A percentile compares a stretch with the other conserved stretches of the same genome.
Evolutionary conservation across 2,113 vertebrate species (phyloP).

Genomic region (Syrrhaptes paradoxus): DNA sequence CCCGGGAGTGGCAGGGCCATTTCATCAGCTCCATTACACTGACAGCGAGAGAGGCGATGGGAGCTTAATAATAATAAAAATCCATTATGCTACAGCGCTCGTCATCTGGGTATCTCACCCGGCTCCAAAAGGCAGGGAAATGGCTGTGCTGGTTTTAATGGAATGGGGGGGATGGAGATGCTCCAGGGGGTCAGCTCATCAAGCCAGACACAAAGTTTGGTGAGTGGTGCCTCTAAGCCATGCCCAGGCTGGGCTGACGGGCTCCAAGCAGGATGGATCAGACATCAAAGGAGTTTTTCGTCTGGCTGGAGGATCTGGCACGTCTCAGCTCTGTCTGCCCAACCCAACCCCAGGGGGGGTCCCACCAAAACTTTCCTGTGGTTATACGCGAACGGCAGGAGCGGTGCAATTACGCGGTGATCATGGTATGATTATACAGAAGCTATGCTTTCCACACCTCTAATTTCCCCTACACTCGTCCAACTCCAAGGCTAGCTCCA

Average conservation of each 20-base stretch:
- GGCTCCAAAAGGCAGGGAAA: conserved; percentile 6
- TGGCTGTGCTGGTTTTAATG: neutral
- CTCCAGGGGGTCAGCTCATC: neutral
- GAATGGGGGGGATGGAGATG: neutral
- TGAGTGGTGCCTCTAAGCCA: neutral
- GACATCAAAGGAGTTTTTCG: neutral
- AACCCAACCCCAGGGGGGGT: neutral
- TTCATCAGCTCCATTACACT: conserved; percentile 38
- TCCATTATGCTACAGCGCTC: neutral
- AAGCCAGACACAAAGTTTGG: neutral
- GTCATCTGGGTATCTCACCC: neutral
- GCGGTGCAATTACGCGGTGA: neutral
- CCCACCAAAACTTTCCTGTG: neutral
- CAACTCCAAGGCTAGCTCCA: neutral
- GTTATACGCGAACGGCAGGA: neutral
- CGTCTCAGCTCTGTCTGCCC: neutral
- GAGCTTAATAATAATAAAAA: conserved; percentile 56
- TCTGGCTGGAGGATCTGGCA: neutral
- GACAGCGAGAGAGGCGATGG: conserved; percentile 16
- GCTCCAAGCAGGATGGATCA: neutral
- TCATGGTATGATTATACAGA: neutral
- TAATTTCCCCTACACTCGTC: neutral
- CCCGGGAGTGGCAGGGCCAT: neutral
- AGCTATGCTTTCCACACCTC: neutral
- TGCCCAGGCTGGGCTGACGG: neutral